Conservation (phyloP, 35 echinoderm and acorn worm species). For the Apostichopus californicus region DNA sequence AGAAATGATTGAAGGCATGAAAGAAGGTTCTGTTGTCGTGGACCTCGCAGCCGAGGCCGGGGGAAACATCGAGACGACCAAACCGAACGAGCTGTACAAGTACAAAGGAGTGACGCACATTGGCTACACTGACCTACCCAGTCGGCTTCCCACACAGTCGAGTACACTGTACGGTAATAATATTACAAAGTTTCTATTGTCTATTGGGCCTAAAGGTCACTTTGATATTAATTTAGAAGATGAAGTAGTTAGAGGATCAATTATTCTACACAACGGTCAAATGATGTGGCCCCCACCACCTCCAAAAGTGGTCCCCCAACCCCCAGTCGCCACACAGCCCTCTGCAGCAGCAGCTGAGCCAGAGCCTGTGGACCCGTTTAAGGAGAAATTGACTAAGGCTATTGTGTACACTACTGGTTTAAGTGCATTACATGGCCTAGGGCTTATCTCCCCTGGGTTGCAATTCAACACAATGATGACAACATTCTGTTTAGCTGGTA, state of each 20-base stretch:
- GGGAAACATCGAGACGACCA: constrained; percentile 97
- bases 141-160: constrained; percentile 93
- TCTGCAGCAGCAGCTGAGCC: constrained; percentile 44
- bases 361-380: constrained; percentile 69
- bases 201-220: constrained; percentile 85
- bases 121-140: constrained; percentile 90
- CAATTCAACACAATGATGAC: constrained; percentile 94
- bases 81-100: constrained; percentile 82
- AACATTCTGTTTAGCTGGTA: constrained; percentile 89
- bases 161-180: constrained; percentile 99
- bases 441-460: constrained; percentile 74
- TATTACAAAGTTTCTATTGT: constrained; percentile 95
- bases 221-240: constrained; percentile 95
- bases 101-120: constrained; percentile 98
- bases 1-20: constrained; percentile 98
- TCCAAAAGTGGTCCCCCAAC: constrained; percentile 78
- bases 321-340: constrained; percentile 49
- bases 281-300: constrained; percentile 99
- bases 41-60: constrained; percentile 95
- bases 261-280: constrained; percentile 83
- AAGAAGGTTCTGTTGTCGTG: constrained; percentile 96
- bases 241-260: constrained; percentile 94
- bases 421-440: constrained; percentile 72
- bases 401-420: constrained; percentile 80
- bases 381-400: constrained; percentile 69